Conservation (phyloP, 92 coral and sea anemone species). For the Palythoa heliodiscus region DNA sequence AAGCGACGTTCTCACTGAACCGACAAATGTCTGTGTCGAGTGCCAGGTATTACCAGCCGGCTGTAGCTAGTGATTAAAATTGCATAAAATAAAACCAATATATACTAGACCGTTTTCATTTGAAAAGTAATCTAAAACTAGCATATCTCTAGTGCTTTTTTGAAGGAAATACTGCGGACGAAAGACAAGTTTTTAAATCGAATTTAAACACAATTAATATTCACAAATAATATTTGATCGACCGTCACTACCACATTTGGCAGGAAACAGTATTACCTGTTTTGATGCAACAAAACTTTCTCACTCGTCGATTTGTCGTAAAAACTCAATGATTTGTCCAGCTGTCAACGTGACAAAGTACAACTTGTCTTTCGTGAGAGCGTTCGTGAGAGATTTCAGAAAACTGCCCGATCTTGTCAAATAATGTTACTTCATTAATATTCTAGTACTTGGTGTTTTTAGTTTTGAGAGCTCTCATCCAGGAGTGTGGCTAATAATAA, state of each 20-base stretch:
- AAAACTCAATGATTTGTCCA: neutral
- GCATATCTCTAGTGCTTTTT: neutral
- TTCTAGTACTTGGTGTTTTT: conserved; percentile 14
- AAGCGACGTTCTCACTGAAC: neutral
- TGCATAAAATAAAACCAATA: neutral
- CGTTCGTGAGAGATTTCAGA: neutral
- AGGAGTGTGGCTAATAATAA: conserved; percentile 6
- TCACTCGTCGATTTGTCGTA: neutral
- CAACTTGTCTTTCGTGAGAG: neutral
- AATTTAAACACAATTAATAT: neutral
- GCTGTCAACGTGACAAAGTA: neutral
- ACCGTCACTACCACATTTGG: neutral
- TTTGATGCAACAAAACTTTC: neutral
- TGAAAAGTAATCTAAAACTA: neutral
- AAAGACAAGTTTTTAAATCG: neutral
- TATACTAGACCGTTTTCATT: neutral
- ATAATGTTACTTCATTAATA: conserved; percentile 21
- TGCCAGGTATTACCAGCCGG: neutral
- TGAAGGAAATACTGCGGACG: neutral
- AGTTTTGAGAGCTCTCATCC: neutral
- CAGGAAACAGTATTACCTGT: neutral
- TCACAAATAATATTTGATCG: neutral
- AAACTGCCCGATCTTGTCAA: conserved; percentile 8
- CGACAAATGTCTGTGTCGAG: neutral
- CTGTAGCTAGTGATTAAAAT: neutral